A percentile compares a stretch with the other conserved stretches of the same genome.
Conservation (phyloP, 1,140 invertebrate genomes). For the Drosophila tropicalis region DNA sequence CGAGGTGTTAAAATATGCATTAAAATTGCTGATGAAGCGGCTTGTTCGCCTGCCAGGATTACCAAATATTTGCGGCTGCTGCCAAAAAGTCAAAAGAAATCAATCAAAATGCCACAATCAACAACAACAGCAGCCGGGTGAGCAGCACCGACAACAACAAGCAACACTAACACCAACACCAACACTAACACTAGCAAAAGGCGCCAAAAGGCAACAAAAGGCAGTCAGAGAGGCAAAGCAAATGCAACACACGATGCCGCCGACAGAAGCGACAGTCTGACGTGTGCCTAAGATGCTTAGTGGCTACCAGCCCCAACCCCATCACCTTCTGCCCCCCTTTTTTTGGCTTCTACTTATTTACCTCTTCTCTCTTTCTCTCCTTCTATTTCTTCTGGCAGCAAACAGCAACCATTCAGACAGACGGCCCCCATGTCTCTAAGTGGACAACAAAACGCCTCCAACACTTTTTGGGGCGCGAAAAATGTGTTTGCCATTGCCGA, state of each 20-base stretch:
- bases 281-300: constrained; percentile 79
- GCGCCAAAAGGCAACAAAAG: constrained; percentile 45
- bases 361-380: not conserved
- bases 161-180: not conserved
- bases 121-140: constrained; percentile 65
- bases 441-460: constrained; percentile 80
- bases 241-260: constrained; percentile 46
- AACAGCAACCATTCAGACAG: constrained; percentile 37
- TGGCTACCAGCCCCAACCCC: constrained; percentile 45
- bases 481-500: constrained; percentile 72
- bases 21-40: constrained; percentile 76
- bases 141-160: constrained; percentile 28
- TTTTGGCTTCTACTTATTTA: constrained; percentile 4
- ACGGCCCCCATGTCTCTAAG: constrained; percentile 68
- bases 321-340: constrained; percentile 8
- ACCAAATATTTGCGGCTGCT: constrained; percentile 78
- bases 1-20: constrained; percentile 79
- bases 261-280: constrained; percentile 78
- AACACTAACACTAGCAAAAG: constrained; percentile 24
- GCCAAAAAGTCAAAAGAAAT: constrained; percentile 80
- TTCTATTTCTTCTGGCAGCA: constrained; percentile 2
- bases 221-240: constrained; percentile 32
- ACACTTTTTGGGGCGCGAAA: constrained; percentile 79
- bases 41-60: constrained; percentile 70
- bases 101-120: constrained; percentile 81